Conservation (phyloP, 2,888 invertebrate species). For the Linnaemya tessellans region DNA sequence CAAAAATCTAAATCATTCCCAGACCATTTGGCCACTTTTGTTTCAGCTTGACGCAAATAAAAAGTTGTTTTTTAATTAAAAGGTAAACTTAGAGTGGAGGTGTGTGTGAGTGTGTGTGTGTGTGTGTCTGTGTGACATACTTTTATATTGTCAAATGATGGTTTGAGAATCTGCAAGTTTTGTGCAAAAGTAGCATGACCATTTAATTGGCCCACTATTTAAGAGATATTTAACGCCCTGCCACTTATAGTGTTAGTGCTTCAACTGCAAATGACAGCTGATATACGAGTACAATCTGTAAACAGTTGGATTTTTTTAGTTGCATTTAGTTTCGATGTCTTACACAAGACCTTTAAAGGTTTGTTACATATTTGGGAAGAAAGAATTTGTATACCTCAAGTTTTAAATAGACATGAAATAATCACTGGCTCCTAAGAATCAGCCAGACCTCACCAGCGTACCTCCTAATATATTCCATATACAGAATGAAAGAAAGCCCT, state of each 20-base stretch:
- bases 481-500: too few relatives aligned
- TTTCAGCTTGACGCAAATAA: slow-evolving; percentile 21
- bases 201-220: slow-evolving; percentile 6
- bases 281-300: not conserved
- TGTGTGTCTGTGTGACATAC: slow-evolving; percentile 36
- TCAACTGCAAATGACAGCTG: not conserved
- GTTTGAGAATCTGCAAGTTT: slow-evolving; percentile 1
- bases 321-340: too few relatives aligned
- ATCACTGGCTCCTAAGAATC: too few relatives aligned
- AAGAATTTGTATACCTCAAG: too few relatives aligned
- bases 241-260: not conserved
- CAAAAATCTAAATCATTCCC: slow-evolving; percentile 14
- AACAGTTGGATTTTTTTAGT: too few relatives aligned
- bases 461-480: too few relatives aligned
- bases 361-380: too few relatives aligned
- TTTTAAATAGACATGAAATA: too few relatives aligned
- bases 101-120: slow-evolving; percentile 11
- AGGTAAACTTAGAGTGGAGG: not conserved
- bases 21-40: slow-evolving; percentile 17
- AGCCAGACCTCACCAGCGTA: too few relatives aligned
- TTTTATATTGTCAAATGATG: not conserved
- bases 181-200: slow-evolving; percentile 15
- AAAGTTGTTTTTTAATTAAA: slow-evolving; percentile 38
- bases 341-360: too few relatives aligned
- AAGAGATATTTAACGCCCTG: not conserved